Evolutionary conservation across 2,113 vertebrate genomes (phyloP), one percentile per base, ranked within the genome.

Genomic region (Sturnus vulgaris): DNA sequence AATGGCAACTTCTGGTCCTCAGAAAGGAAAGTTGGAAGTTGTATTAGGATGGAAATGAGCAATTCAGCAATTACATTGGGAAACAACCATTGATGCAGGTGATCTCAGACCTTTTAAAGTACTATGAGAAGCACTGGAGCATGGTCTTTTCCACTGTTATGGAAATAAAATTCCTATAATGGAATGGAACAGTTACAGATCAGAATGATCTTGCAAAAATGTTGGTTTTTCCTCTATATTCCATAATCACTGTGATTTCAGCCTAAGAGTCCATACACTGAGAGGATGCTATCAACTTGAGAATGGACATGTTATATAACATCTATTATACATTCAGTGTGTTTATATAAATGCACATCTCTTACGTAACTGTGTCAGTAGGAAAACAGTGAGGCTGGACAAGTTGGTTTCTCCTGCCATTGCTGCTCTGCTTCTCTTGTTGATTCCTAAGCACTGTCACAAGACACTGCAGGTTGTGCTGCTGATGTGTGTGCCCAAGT

Each of bases 11-110:
- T 86, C 37, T 94, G 28, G 15, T 21, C 60, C 72, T 82, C 44
- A 35, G n/a, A 92, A 93, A 64, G 95, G 90, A 92, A 93, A 96
- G 27, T 30, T 92, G 88, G 61, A 93, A 89, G 71, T 75, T 82
- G 30, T 37, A 9, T 65, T 71, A 75, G n/a, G 12, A 64, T 82
- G 49, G 49, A 86, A 90, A 84, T 46, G 55, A 92, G 52, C 49
- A 79, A 81, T 82, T 78, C 53, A 76, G 79, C 52, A 75, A 56
- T 81, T 85, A 40, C 0, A 0, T 12, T 82, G 57, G 71, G 57
- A 88, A 90, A 65, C 33, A 88, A 33, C 27, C 40, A 50, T 22
- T 68, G 47, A 59, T 56, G n/a, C 68, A 93, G 88, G 60, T 93
- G 79, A 81, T 96, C 60, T 90, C 72, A 88, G 88, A 49, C 56